Evolutionary conservation across 2,113 vertebrate species (phyloP), one percentile per base, ranked within the genome.

Genomic region (Ondatra zibethicus): DNA sequence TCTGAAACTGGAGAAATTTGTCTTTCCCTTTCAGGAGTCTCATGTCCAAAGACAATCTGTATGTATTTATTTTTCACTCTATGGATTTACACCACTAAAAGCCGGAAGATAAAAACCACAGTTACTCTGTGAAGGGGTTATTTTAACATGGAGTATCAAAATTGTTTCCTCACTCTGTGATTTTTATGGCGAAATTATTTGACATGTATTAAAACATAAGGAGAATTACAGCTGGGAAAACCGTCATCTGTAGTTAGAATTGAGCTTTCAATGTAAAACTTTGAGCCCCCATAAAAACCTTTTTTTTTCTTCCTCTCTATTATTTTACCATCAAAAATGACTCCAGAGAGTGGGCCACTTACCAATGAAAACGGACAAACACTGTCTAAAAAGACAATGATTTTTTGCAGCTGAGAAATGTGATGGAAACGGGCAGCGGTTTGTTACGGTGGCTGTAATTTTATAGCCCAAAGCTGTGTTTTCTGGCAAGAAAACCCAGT

Each of bases 381-480:
- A 39, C 47, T 90, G 55, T 91, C 92, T 93, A 78, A 96, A 95
- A 96, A 92, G 91, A 96, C 96, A 96, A 89, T 94, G 94, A 93
- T 75, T 92, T 97, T 97, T 96, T 97, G 95, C 94, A 94, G 96
- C 97, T 97, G 97, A 98, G 95, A 96, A 93, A 89, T 89, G 80
- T 66, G 95, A 96, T 65, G 75, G 91, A 52, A 94, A 96, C 89
- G 92, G 97, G 87, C 84, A 95, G 89, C 61, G 85, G 82, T 93
- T 97, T 93, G 84, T 89, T 96, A 95, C 89, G 88, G 89, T 92
- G 97, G 92, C 70, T 97, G 93, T 66, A 93, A 97, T 97, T 98
- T 98, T 97, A 97, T 95, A 95, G 96, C 96, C 93, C 82, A 97
- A 98, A 98, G 97, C 97, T 98, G 97, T 96, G 97, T 96, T 98